These are phyloP conservation scores for Peromyscus eremicus DNA, from an alignment of 2,797 vertebrate species.

Conservation along the genomic window DNA sequence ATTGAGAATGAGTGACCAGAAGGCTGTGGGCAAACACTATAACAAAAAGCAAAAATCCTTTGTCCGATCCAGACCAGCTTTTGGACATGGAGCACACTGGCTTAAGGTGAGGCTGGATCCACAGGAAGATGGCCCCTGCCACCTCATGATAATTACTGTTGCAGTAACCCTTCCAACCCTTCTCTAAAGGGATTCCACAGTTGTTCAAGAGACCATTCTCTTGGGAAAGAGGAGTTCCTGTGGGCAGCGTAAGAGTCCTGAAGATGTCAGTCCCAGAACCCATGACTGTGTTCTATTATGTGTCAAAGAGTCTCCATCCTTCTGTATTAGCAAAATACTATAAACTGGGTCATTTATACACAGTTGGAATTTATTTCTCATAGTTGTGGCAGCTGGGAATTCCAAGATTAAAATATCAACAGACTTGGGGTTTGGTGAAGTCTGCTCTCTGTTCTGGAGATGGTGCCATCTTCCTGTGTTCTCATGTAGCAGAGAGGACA, in stretches of 20 bases:
- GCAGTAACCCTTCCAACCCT: neutral
- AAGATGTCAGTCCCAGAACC: neutral
- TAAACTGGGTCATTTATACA: neutral
- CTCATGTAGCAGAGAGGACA: neutral
- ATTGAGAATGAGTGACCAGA: conserved; percentile 25
- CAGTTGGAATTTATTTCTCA: neutral
- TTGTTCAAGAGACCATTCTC: neutral
- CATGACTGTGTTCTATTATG: neutral
- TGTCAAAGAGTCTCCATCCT: neutral
- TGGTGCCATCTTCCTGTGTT: neutral
- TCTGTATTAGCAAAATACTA: neutral
- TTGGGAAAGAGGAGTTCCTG: neutral
- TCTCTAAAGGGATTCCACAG: neutral
- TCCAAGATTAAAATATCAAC: neutral
- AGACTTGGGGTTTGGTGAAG: neutral
- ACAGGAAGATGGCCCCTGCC: neutral
- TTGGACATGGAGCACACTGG: neutral
- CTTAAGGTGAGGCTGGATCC: neutral
- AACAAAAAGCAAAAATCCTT: conserved; percentile 12
- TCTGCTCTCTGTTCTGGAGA: neutral
- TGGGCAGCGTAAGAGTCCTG: neutral
- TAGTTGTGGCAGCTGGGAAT: neutral
- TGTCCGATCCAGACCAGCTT: neutral
- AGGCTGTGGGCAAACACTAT: neutral
- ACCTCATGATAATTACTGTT: neutral